These are phyloP conservation scores for Drosophila ironensis DNA, from an alignment of 1,140 invertebrate species.

Conservation along the genomic window DNA sequence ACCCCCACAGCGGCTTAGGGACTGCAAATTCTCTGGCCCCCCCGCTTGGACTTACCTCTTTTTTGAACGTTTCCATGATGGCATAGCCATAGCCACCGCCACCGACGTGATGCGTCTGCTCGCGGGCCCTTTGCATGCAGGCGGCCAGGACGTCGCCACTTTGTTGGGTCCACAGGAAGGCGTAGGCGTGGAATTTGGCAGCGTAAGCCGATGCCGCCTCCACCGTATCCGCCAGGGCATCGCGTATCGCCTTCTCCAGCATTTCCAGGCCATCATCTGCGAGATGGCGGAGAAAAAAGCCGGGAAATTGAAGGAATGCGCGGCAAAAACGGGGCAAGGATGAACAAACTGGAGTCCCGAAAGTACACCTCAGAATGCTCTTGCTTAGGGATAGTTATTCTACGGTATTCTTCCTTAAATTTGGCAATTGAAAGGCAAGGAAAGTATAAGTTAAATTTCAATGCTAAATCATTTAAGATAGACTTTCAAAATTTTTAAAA, in stretches of 20 bases:
- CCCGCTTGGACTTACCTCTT: constrained; percentile 58
- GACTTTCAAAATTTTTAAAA: too few relatives aligned
- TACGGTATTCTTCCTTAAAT: too few relatives aligned
- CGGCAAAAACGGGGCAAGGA: too few relatives aligned
- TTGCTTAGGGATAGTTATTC: too few relatives aligned
- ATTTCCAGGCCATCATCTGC: constrained; percentile 56
- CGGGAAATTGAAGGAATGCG: neutral
- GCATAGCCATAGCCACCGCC: constrained; percentile 68
- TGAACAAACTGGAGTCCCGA: neutral
- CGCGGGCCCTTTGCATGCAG: constrained; percentile 49
- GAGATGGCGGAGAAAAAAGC: neutral
- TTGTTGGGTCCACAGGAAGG: constrained; percentile 70
- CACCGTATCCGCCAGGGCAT: constrained; percentile 60
- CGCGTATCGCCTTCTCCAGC: constrained; percentile 56
- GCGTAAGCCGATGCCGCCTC: constrained; percentile 63
- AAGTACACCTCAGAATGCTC: neutral
- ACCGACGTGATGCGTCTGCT: constrained; percentile 53
- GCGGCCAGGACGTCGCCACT: constrained; percentile 49
- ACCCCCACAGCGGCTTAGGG: neutral
- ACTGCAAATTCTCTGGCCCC: neutral
- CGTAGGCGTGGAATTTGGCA: constrained; percentile 74
- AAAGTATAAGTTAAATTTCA: too few relatives aligned
- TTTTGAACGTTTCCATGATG: constrained; percentile 80
- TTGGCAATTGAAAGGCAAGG: neutral
- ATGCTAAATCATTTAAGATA: too few relatives aligned